These are phyloP conservation scores for Vulpes vulpes DNA, from an alignment of 2,113 vertebrate species.

Conservation along the genomic window DNA sequence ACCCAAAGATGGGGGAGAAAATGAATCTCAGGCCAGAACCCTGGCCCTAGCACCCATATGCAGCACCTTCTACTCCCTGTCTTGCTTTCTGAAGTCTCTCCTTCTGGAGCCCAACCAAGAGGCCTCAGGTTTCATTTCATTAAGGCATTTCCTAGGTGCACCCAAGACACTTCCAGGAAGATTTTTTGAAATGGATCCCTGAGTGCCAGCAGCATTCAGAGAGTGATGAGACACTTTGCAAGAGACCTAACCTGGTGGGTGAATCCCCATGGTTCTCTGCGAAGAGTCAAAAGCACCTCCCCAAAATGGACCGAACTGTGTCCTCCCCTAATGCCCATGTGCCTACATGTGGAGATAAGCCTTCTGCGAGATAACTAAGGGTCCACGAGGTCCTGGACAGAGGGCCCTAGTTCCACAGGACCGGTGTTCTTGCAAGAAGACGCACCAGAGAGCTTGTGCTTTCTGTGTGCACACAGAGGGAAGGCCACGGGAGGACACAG, in stretches of 20 bases:
- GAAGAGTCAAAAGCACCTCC: not conserved
- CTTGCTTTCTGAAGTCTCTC: not conserved
- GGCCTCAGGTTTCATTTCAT: not conserved
- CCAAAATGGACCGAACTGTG: not conserved
- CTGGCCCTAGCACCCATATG: not conserved
- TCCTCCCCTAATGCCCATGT: not conserved
- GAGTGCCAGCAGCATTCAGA: not conserved
- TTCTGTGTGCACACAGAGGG: not conserved
- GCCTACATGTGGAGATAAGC: not conserved
- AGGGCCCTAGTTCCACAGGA: not conserved
- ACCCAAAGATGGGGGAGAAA: not conserved
- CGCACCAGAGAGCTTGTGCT: not conserved
- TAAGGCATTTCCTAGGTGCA: not conserved
- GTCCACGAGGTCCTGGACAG: not conserved
- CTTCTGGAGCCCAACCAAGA: not conserved
- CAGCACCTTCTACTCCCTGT: not conserved
- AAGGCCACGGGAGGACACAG: not conserved
- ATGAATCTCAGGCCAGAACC: not conserved
- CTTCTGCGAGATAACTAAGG: not conserved
- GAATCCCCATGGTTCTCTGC: not conserved
- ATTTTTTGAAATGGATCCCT: conserved; percentile 34
- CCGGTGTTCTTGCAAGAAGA: not conserved
- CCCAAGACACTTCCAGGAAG: not conserved
- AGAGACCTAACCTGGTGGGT: not conserved
- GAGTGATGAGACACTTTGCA: not conserved